A percentile compares a stretch with the other conserved stretches of the same genome.
phyloP scores from a whole-genome alignment of 2,797 vertebrate species.

The Balearica regulorum region DNA sequence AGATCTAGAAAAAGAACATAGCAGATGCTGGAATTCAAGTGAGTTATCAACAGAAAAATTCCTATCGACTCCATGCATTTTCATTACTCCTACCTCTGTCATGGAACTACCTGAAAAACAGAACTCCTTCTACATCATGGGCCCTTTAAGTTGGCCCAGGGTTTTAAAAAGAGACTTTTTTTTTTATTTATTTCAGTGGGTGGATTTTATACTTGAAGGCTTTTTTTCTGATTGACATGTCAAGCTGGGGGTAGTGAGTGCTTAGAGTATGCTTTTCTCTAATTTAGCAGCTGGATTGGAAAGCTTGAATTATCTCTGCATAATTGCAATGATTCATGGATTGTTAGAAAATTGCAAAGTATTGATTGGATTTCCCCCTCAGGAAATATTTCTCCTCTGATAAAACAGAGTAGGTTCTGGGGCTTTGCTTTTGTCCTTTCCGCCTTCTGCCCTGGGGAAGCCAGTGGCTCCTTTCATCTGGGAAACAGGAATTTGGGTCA shows the following conservation, averaged over 20 bases:
- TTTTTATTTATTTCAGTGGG: not conserved
- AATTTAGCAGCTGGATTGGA: constrained; percentile 60
- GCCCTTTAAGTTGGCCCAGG: not conserved
- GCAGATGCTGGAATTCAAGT: not conserved
- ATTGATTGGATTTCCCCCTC: constrained; percentile 58
- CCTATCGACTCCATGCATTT: not conserved
- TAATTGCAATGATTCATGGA: constrained; percentile 55
- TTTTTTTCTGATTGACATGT: not conserved
- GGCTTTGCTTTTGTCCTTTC: constrained; percentile 16
- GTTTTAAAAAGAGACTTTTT: not conserved
- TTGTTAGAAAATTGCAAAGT: constrained; percentile 57
- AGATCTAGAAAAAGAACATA: not conserved
- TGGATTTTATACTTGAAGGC: not conserved
- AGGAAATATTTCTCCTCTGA: constrained; percentile 48
- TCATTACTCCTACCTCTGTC: not conserved
- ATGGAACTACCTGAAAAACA: not conserved
- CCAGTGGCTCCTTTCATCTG: constrained; percentile 7
- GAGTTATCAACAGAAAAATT: not conserved
- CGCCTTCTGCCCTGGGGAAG: not conserved
- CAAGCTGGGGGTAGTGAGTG: not conserved
- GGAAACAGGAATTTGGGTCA: constrained; percentile 30
- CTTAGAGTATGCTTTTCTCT: constrained; percentile 3
- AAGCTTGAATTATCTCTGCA: constrained; percentile 57
- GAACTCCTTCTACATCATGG: not conserved
- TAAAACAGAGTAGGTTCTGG: not conserved